Percentiles rank a stretch among this genome's conserved stretches.
Evolutionary conservation across 2,113 vertebrate genomes (phyloP).

Genomic region (Xenotilapia leptura): DNA sequence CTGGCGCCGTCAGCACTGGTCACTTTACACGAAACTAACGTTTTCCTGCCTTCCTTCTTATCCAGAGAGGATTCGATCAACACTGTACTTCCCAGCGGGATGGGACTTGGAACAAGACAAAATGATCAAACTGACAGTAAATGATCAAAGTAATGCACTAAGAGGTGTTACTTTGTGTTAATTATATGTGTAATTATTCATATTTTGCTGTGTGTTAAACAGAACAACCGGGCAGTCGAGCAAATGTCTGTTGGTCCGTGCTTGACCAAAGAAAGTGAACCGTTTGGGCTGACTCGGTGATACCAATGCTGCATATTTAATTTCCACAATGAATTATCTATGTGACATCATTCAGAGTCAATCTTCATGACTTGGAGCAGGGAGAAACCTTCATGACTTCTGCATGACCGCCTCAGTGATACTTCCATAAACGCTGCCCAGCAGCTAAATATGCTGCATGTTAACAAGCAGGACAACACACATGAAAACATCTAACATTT

Average conservation of each 20-base stretch:
- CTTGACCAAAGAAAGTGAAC: neutral
- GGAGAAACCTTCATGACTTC: neutral
- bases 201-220: neutral
- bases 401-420: neutral
- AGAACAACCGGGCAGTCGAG: neutral
- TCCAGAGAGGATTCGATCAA: conserved; percentile 62
- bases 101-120: conserved; percentile 48
- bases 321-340: neutral
- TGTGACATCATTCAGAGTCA: neutral
- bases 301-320: neutral
- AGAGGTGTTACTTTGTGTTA: neutral
- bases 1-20: conserved; percentile 65
- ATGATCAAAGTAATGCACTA: neutral
- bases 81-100: conserved; percentile 69
- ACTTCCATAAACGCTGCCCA: neutral
- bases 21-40: conserved; percentile 56
- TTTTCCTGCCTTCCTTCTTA: conserved; percentile 63
- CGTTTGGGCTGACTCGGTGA: neutral
- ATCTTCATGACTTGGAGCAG: neutral
- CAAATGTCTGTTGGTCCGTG: neutral
- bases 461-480: neutral
- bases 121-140: neutral
- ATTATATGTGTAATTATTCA: neutral
- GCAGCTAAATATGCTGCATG: neutral
- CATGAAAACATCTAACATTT: neutral